Percentiles rank a stretch among this genome's conserved stretches.
These are phyloP conservation scores for Thamnaconus septentrionalis DNA, from an alignment of 2,113 vertebrate genomes.

Conservation along the genomic window DNA sequence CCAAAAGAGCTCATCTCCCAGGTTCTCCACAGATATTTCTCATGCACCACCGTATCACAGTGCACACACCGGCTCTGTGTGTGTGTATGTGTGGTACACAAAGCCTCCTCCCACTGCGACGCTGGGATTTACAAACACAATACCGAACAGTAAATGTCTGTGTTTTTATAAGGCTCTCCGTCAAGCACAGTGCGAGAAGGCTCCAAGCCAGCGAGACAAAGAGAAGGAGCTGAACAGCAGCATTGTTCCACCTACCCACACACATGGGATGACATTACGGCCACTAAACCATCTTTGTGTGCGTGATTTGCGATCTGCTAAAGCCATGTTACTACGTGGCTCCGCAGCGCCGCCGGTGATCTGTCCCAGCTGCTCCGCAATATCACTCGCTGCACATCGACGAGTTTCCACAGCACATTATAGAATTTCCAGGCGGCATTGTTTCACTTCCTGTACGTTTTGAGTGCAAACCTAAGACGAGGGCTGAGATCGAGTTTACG, in stretches of 20 bases:
- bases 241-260: constrained; percentile 20
- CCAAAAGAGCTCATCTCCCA: background rate
- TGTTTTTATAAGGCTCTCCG: constrained; percentile 55
- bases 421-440: constrained; percentile 13
- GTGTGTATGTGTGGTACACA: constrained; percentile 31
- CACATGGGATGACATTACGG: background rate
- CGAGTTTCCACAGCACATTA: constrained; percentile 18
- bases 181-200: constrained; percentile 27
- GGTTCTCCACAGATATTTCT: background rate
- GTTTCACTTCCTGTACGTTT: background rate
- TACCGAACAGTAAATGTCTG: constrained; percentile 51
- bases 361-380: constrained; percentile 8
- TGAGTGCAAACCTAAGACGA: background rate
- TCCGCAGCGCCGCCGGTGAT: background rate
- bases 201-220: constrained; percentile 20
- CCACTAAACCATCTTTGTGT: constrained; percentile 1
- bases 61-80: constrained; percentile 20
- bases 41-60: constrained; percentile 16
- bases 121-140: constrained; percentile 47
- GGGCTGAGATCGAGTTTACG: no score
- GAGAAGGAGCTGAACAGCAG: constrained; percentile 12
- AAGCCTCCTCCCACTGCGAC: constrained; percentile 26
- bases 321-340: constrained; percentile 13
- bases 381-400: constrained; percentile 9
- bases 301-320: constrained; percentile 8